A percentile compares a stretch with the other conserved stretches of the same genome.
Evolutionary conservation across 2,113 vertebrate species (phyloP).

Genomic region (Percopsis transmontana): DNA sequence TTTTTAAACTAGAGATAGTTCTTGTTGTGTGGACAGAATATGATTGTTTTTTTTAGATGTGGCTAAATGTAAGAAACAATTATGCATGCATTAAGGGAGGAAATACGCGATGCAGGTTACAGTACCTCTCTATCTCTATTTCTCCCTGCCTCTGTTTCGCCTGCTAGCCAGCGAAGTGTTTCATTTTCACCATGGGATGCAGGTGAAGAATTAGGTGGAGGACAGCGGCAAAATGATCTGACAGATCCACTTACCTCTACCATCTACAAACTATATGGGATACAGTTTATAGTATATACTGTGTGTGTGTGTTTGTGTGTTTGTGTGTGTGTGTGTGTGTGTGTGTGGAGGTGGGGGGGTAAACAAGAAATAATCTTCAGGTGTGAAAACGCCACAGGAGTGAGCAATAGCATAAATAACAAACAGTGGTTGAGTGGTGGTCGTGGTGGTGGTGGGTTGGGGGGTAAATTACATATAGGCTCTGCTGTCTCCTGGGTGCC

Average conservation of each 20-base stretch:
- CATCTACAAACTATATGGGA: constrained; percentile 54
- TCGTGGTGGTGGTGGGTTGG: constrained; percentile 6
- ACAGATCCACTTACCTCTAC: constrained; percentile 68
- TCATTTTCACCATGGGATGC: constrained; percentile 44
- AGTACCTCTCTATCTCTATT: constrained; percentile 20
- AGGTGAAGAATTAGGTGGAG: constrained; percentile 47
- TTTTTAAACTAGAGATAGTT: constrained; percentile 31
- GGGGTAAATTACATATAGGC: constrained; percentile 37
- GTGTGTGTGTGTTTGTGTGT: too few relatives aligned
- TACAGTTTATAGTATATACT: too few relatives aligned
- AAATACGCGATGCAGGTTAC: constrained; percentile 16
- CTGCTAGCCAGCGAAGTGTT: constrained; percentile 31
- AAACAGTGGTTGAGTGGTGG: neutral
- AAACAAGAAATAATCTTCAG: constrained; percentile 42
- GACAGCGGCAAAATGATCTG: constrained; percentile 63
- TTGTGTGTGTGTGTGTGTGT: neutral
- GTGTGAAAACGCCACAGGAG: constrained; percentile 48
- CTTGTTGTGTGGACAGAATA: constrained; percentile 2
- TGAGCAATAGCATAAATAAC: constrained; percentile 18
- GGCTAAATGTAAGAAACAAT: constrained; percentile 32
- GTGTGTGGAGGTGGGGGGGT: constrained; percentile 10
- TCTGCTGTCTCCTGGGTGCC: constrained; percentile 25
- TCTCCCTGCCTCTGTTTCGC: constrained; percentile 9
- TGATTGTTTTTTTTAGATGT: neutral
- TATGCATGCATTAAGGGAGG: constrained; percentile 12